A percentile compares a stretch with the other conserved stretches of the same genome.
phyloP scores from a whole-genome alignment of 2,888 invertebrate genomes.

The Acanthosepion lycidas region DNA sequence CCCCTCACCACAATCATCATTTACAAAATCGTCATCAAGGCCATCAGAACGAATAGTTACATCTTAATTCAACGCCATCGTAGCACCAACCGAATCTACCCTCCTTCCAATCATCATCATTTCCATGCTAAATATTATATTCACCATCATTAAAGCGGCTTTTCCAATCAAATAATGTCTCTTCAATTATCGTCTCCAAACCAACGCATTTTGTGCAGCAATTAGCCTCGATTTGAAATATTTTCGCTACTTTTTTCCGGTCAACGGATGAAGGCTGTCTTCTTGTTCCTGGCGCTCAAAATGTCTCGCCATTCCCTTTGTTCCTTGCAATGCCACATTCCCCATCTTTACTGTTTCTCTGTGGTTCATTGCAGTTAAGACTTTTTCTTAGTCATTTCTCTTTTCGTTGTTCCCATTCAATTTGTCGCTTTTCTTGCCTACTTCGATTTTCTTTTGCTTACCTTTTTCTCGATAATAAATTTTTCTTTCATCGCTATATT shows the following conservation, averaged over 20 bases:
- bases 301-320: background rate
- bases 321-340: background rate
- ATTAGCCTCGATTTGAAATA: background rate
- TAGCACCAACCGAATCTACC: no score
- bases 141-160: background rate
- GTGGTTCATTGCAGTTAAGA: background rate
- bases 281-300: background rate
- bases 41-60: no score
- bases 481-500: no score
- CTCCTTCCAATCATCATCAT: background rate
- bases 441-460: no score
- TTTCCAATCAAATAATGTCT: background rate
- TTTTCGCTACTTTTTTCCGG: background rate
- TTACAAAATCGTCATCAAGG: no score
- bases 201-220: background rate
- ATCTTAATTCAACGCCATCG: no score
- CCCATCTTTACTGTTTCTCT: background rate
- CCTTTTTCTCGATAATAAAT: no score
- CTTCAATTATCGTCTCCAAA: background rate
- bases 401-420: background rate
- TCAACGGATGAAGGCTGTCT: background rate
- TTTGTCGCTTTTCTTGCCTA: no score
- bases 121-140: background rate
- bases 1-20: no score
- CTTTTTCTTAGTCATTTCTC: background rate